Percentiles rank a stretch among this genome's conserved stretches.
These are phyloP conservation scores for Ligdia adustata DNA, from an alignment of 2,888 invertebrate species.

Conservation along the genomic window DNA sequence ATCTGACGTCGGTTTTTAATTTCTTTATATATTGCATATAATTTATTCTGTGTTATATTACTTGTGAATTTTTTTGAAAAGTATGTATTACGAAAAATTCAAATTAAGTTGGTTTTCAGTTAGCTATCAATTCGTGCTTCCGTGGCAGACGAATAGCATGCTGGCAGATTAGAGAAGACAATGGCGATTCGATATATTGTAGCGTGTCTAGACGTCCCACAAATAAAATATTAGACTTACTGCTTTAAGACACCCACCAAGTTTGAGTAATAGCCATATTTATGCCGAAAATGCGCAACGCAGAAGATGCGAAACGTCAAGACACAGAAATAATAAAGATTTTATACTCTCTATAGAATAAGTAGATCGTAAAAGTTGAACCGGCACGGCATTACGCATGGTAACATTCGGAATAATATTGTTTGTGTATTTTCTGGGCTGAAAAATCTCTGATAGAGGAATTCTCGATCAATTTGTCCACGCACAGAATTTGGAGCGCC, in stretches of 20 bases:
- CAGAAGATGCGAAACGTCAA: constrained; percentile 8
- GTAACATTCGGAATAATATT: constrained; percentile 21
- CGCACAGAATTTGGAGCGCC: constrained; percentile 15
- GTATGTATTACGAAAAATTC: too few species aligned
- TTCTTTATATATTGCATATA: too few species aligned
- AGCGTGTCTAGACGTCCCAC: constrained; percentile 25
- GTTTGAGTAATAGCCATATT: constrained; percentile 12
- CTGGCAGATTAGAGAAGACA: constrained; percentile 21
- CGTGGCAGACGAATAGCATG: constrained; percentile 28
- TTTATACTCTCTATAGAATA: constrained; percentile 26
- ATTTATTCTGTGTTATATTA: too few species aligned
- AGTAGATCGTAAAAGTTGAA: constrained; percentile 25
- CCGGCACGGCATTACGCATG: constrained; percentile 17
- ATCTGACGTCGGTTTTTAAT: too few species aligned
- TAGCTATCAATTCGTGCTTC: constrained; percentile 31
- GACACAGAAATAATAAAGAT: constrained; percentile 24
- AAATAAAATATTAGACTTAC: constrained; percentile 26
- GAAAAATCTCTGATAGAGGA: constrained; percentile 12
- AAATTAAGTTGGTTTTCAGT: constrained; percentile 6
- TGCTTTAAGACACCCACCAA: constrained; percentile 16
- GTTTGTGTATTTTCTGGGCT: constrained; percentile 22
- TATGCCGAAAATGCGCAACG: constrained; percentile 9
- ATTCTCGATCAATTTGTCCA: constrained; percentile 20
- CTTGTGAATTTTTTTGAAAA: too few species aligned
- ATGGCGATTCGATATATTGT: constrained; percentile 18